Conservation (phyloP, 2,888 invertebrate genomes). For the Brachyopa scutellaris region DNA sequence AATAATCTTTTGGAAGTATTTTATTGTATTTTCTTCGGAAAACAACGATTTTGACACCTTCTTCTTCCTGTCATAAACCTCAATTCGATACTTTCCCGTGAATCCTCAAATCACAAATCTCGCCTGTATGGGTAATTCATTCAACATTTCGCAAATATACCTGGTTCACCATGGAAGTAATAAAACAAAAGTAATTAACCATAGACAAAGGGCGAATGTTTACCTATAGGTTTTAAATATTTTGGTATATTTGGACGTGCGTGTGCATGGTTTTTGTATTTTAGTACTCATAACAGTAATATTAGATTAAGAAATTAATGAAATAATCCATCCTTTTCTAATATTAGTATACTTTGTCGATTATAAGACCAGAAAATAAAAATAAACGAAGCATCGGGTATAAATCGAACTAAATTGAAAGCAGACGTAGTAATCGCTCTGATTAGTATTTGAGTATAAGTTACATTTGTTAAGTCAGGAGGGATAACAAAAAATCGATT, state of each 20-base stretch:
- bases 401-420: no score
- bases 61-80: slow-evolving; percentile 22
- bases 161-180: not conserved
- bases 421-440: no score
- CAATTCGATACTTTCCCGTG: not conserved
- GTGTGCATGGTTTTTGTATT: not conserved
- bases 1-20: no score
- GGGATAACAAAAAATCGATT: no score
- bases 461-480: no score
- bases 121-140: slow-evolving; percentile 9
- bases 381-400: no score
- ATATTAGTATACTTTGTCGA: no score
- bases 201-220: not conserved
- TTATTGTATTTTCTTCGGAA: not conserved
- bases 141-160: not conserved
- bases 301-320: not conserved
- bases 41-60: not conserved
- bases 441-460: no score
- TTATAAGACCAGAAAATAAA: no score
- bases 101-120: not conserved
- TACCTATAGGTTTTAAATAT: not conserved
- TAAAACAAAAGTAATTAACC: slow-evolving; percentile 21
- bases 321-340: not conserved
- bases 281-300: no score
- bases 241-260: not conserved